Base-by-base conservation (phyloP, 2,888 invertebrate genomes). In the Eupithecia inturbata region DNA sequence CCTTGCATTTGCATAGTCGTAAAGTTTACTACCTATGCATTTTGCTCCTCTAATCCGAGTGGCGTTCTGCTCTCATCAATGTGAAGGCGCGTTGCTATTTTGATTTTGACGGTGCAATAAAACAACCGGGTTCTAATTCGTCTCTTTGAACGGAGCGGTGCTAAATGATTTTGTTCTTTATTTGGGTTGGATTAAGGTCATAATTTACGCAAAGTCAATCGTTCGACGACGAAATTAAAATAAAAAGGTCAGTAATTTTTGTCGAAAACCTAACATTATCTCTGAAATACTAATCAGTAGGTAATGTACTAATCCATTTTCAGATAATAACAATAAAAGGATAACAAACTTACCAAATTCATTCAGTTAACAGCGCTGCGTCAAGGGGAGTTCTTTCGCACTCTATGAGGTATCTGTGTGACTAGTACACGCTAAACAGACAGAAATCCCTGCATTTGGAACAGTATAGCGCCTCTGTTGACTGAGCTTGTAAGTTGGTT, bases 21-120 rank as follows among this genome's bases (percentile, higher is more conserved):
- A 94, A 94, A 94, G 85, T 91, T 92, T 91, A 92, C 91, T 87
- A 88, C 91, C 89, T 88, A 92, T 91, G 92, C 92, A 91, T 92
- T 92, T 91, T 88, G 88, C 62, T 85, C 86, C 86, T 87, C 85
- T 92, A 92, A 93, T 91, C 91, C 89, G 78, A 77, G 83, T 86
- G 87, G 87, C 85, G 82, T 85, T 87, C 85, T 86, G 85, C 83
- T 85, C 83, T 63, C 75, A 60, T 75, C 75, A 70, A 67, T 71
- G 71, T 68, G 28, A 57, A 71, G 74, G 62, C 64, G 33, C 36
- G 4, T 64, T 41, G 28, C 41, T 39, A 67, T 39, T 67, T 67
- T 41, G 67, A 64, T 64, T 64, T 64, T 62, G 62, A 62, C 19
- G 62, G 31, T 31, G 62, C 62, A 62, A 31, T 62, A 62, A 62